Evolutionary conservation across 2,797 vertebrate species (phyloP).

Genomic region (Xyrichtys novacula): DNA sequence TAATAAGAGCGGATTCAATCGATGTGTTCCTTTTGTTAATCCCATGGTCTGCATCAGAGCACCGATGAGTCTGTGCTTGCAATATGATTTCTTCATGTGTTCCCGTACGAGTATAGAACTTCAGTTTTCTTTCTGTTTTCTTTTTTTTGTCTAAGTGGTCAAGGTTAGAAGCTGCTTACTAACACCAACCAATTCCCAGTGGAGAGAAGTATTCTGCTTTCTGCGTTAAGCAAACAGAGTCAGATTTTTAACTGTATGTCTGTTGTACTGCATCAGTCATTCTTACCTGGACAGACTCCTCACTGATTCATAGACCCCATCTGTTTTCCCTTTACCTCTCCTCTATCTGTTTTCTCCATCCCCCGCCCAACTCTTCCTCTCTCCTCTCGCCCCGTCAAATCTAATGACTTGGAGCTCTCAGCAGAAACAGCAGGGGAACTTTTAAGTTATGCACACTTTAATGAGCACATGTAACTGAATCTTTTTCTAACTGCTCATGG

Average conservation of each 20-base stretch:
- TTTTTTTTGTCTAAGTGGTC: too few species aligned
- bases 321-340: conserved; percentile 4
- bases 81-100: too few species aligned
- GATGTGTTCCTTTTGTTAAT: too few species aligned
- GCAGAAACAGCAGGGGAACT: conserved; percentile 36
- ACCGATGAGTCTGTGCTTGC: too few species aligned
- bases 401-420: conserved; percentile 1
- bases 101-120: too few species aligned
- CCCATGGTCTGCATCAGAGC: too few species aligned
- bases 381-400: not conserved
- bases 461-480: conserved; percentile 19
- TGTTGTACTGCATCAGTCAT: conserved; percentile 10
- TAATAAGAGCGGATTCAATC: too few species aligned
- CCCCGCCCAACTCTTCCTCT: not conserved
- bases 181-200: too few species aligned
- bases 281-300: conserved; percentile 24
- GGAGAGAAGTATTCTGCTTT: too few species aligned
- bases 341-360: not conserved
- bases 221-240: too few species aligned
- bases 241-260: not conserved
- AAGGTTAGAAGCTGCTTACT: too few species aligned
- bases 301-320: conserved; percentile 14
- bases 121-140: too few species aligned
- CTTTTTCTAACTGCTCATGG: conserved; percentile 19
- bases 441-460: conserved; percentile 3